phyloP scores from a whole-genome alignment of 2,888 invertebrate species.

The Drosophila kuntzei region DNA sequence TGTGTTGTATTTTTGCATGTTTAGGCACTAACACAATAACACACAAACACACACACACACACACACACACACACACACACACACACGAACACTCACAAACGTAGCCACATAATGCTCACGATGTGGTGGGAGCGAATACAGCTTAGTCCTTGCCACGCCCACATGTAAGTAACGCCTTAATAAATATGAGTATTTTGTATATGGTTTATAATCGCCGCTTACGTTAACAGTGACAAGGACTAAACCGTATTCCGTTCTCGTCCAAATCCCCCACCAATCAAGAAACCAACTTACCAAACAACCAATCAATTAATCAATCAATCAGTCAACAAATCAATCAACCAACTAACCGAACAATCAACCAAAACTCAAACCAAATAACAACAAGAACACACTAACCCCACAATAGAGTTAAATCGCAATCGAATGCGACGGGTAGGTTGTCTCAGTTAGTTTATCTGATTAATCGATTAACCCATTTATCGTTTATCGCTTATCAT shows the following conservation, averaged over 20 bases:
- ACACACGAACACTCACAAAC: constrained; percentile 20
- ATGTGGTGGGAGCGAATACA: constrained; percentile 81
- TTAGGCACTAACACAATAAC: constrained; percentile 28
- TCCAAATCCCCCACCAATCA: constrained; percentile 30
- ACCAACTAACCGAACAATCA: constrained; percentile 22
- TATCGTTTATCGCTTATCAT: constrained; percentile 23
- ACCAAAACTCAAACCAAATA: constrained; percentile 28
- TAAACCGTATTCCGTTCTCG: constrained; percentile 85
- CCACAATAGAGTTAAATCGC: constrained; percentile 33
- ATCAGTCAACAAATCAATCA: constrained; percentile 18
- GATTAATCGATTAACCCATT: constrained; percentile 28
- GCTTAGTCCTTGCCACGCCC: constrained; percentile 85
- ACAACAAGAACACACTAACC: constrained; percentile 28
- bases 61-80: constrained; percentile 9
- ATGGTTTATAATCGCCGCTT: constrained; percentile 69
- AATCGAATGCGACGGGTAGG: constrained; percentile 58
- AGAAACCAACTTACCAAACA: constrained; percentile 14
- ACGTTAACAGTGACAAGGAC: constrained; percentile 84
- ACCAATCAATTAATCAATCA: constrained; percentile 17
- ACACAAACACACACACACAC: constrained; percentile 22
- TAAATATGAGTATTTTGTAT: constrained; percentile 56
- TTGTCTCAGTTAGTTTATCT: constrained; percentile 44
- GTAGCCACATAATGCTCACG: constrained; percentile 33
- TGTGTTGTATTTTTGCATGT: constrained; percentile 37
- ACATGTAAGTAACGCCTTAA: constrained; percentile 80